A percentile compares a stretch with the other conserved stretches of the same genome.
Evolutionary conservation across 2,888 invertebrate genomes (phyloP).

Genomic region (Drosophila monieri): DNA sequence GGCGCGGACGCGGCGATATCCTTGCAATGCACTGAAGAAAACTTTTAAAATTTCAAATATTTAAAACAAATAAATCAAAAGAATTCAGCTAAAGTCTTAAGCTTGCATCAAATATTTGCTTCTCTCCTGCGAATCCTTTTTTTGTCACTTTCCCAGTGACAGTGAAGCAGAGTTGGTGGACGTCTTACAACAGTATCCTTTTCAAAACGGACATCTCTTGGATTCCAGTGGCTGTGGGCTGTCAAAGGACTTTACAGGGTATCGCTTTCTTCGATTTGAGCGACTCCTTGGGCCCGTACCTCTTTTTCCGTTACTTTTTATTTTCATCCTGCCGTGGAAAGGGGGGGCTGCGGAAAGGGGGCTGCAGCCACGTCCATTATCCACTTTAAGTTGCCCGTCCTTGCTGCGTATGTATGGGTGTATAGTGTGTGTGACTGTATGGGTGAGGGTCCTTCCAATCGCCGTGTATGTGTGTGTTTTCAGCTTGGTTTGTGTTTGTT

Average conservation of each 20-base stretch:
- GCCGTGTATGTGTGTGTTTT: conserved; percentile 36
- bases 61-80: background rate
- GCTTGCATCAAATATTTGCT: background rate
- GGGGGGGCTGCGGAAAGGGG: conserved; percentile 1
- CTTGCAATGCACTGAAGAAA: conserved; percentile 10
- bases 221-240: conserved; percentile 17
- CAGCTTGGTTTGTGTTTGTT: conserved; percentile 58
- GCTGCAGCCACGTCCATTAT: conserved; percentile 65
- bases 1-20: conserved; percentile 11
- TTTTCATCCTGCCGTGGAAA: conserved; percentile 6
- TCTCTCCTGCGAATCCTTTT: background rate
- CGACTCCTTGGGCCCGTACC: conserved; percentile 6
- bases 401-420: conserved; percentile 30
- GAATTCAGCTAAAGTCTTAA: background rate
- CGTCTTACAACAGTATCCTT: conserved; percentile 11
- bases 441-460: conserved; percentile 15
- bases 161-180: background rate
- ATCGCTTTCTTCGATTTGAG: conserved; percentile 30
- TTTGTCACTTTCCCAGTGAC: background rate
- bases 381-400: conserved; percentile 73
- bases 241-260: conserved; percentile 33
- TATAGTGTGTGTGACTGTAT: conserved; percentile 23
- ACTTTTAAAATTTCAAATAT: background rate
- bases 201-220: conserved; percentile 11
- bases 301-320: conserved; percentile 12